Base-by-base conservation (phyloP, 2,797 vertebrate species). In the Tinamus major region DNA sequence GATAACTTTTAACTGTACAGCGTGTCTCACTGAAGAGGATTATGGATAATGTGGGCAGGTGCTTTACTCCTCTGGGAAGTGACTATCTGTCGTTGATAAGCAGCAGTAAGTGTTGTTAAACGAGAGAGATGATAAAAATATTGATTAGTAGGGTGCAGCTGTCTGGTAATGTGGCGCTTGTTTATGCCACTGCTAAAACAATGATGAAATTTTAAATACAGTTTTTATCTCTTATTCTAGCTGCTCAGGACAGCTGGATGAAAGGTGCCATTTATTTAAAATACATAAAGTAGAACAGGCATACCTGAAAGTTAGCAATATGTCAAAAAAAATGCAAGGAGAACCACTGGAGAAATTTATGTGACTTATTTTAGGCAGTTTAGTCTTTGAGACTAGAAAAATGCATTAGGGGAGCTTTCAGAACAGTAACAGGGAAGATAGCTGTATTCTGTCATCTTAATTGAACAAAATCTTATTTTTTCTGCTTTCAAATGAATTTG, bases 1-100 rank as follows among this genome's bases (percentile, higher is more conserved):
- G n/a, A 6, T 15, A 23, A 42, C 21, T 76, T 55, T 58, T 17
- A 23, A 33, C 21, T 76, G 55, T 62, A 35, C 27, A 10, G 0
- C n/a, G 41, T 55, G 37, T 65, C 37, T 92, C 31, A 10, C 59
- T 84, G 21, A 15, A 20, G 56, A 33, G 55, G 15, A 4, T 48
- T 72, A 1, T 46, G 61, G 64, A 15, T 77, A 11, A n/a, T 27
- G 77, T 90, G 69, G 71, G 39, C 87, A 91, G 89, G 79, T 91
- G 85, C 39, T 72, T 91, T 75, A 10, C 68, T 63, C 33, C 80
- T 42, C 70, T 41, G 74, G 31, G 74, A 90, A 51, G 42, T 85
- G 82, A 16, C 70, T 83, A 64, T 61, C 42, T 82, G 76, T 64
- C 55, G 24, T 20, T 85, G 79, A 87, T 89, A 79, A 94, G 31